phyloP scores from a whole-genome alignment of 2,888 invertebrate genomes.

The Megalurothrips usitatus region DNA sequence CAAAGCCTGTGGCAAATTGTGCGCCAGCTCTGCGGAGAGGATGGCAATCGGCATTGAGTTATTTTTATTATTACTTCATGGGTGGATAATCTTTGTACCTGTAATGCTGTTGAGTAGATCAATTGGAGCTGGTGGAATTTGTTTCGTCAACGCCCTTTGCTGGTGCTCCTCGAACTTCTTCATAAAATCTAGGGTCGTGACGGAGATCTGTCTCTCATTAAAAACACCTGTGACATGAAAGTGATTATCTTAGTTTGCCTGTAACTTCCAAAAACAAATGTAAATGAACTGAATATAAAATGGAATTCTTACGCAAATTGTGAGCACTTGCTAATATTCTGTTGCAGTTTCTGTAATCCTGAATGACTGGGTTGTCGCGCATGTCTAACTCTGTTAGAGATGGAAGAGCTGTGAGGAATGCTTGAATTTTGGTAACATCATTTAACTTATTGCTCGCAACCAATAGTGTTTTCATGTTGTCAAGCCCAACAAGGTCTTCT shows the following conservation, averaged over 20 bases:
- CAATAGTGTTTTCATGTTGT: background rate
- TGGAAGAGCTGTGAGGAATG: background rate
- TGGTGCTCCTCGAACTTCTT: constrained; percentile 1
- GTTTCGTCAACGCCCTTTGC: background rate
- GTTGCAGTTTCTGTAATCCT: background rate
- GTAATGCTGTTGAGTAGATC: background rate
- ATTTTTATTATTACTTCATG: background rate
- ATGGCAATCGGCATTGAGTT: background rate
- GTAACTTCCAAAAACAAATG: too few relatives aligned
- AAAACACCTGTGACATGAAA: background rate
- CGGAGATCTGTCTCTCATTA: background rate
- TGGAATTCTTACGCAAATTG: background rate
- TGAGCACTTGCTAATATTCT: background rate
- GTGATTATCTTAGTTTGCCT: too few relatives aligned
- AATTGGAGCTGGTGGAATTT: background rate
- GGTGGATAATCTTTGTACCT: background rate
- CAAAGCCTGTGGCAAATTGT: background rate
- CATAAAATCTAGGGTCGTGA: background rate
- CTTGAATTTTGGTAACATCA: background rate
- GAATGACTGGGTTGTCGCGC: constrained; percentile 3
- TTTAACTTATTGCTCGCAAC: background rate
- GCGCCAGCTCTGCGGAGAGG: background rate
- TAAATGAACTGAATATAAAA: background rate
- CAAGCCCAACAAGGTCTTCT: background rate
- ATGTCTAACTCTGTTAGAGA: background rate